phyloP scores from a whole-genome alignment of 2,888 invertebrate species.

The Myopa testacea region DNA sequence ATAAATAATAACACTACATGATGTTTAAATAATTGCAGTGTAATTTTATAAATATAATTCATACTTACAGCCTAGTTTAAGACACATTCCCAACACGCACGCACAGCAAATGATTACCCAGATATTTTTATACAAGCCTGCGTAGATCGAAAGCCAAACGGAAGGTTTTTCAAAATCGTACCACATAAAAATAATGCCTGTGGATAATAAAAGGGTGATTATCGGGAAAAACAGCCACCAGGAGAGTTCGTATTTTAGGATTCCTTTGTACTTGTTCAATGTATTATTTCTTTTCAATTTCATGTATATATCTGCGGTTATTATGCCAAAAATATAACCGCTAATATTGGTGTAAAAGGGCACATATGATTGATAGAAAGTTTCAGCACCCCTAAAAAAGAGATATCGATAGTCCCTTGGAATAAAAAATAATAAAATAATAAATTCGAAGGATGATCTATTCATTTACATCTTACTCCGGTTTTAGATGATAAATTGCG shows the following conservation, averaged over 20 bases:
- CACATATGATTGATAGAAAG: slow-evolving; percentile 57
- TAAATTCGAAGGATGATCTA: neutral
- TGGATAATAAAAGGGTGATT: slow-evolving; percentile 50
- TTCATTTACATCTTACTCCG: slow-evolving; percentile 57
- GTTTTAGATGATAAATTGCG: slow-evolving; percentile 56
- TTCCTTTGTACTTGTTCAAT: slow-evolving; percentile 44
- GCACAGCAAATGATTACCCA: slow-evolving; percentile 63
- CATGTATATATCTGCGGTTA: slow-evolving; percentile 56
- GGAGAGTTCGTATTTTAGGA: slow-evolving; percentile 50
- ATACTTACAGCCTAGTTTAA: slow-evolving; percentile 63
- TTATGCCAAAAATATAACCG: slow-evolving; percentile 61
- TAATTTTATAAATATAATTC: neutral
- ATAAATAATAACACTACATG: too few relatives aligned
- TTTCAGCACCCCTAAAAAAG: slow-evolving; percentile 56
- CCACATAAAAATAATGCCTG: slow-evolving; percentile 59
- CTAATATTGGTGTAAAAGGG: slow-evolving; percentile 64
- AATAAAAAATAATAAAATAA: neutral
- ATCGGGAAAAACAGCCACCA: slow-evolving; percentile 52
- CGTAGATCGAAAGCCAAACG: slow-evolving; percentile 67
- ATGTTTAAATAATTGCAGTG: neutral
- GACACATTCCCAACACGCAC: slow-evolving; percentile 56
- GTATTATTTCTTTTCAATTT: slow-evolving; percentile 34
- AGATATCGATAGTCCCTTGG: slow-evolving; percentile 60
- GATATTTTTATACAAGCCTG: slow-evolving; percentile 64
- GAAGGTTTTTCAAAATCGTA: slow-evolving; percentile 61